phyloP scores from a whole-genome alignment of 1,140 invertebrate genomes.

The Zaprionus camerounensis region DNA sequence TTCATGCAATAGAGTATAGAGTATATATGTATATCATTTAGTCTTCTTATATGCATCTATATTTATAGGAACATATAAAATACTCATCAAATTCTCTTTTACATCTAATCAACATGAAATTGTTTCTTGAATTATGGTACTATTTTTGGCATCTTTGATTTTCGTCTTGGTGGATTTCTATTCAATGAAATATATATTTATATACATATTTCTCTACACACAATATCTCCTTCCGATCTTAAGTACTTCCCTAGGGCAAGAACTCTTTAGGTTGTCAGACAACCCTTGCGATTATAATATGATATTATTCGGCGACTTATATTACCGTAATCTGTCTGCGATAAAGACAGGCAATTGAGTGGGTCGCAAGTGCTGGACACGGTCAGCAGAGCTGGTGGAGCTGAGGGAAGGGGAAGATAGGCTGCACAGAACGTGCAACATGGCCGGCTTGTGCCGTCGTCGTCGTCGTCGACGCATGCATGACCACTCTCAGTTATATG shows the following conservation, averaged over 20 bases:
- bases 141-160: too few relatives aligned
- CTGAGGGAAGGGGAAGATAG: not conserved
- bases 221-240: not conserved
- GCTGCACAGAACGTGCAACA: not conserved
- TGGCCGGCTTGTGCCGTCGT: not conserved
- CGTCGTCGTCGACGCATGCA: conserved; percentile 27
- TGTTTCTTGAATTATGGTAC: too few relatives aligned
- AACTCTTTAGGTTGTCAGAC: not conserved
- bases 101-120: too few relatives aligned
- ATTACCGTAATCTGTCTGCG: conserved; percentile 38
- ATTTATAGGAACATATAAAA: too few relatives aligned
- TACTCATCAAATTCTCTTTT: too few relatives aligned
- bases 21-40: too few relatives aligned
- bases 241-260: not conserved
- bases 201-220: not conserved
- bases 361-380: conserved; percentile 15
- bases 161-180: not conserved
- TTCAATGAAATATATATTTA: not conserved
- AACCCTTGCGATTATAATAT: conserved; percentile 34
- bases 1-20: too few relatives aligned
- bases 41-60: too few relatives aligned
- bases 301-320: conserved; percentile 30
- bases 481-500: conserved; percentile 46
- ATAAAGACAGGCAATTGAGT: conserved; percentile 40
- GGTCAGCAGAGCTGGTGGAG: not conserved